Percentiles rank a stretch among this genome's conserved stretches.
phyloP scores from a whole-genome alignment of 2,113 vertebrate genomes.

The Barnardius zonarius region DNA sequence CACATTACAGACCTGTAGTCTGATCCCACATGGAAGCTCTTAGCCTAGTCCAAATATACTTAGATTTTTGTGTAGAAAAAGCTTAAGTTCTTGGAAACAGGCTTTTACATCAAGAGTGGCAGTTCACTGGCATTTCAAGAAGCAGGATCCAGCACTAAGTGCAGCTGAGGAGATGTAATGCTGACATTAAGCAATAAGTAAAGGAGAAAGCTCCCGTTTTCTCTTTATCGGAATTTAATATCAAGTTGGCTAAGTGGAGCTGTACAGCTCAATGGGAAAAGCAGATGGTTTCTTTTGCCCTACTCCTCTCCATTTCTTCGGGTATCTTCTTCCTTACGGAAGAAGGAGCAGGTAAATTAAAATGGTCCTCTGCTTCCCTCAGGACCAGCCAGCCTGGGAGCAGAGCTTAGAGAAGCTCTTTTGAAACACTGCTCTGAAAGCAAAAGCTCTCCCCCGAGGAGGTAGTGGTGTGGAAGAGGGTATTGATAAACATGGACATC shows the following conservation, averaged over 20 bases:
- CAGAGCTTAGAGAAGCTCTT: neutral
- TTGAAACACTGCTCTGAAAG: neutral
- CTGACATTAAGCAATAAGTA: neutral
- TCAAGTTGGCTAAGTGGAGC: neutral
- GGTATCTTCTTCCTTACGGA: neutral
- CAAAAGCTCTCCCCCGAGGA: neutral
- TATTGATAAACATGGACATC: neutral
- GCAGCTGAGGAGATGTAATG: neutral
- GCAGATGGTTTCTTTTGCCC: neutral
- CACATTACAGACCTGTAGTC: neutral
- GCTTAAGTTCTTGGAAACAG: neutral
- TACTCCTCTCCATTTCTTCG: neutral
- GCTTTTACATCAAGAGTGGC: neutral
- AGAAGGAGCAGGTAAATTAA: neutral
- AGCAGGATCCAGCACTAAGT: neutral
- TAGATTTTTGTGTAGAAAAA: neutral
- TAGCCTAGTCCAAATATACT: neutral
- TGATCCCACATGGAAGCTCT: conserved; percentile 7
- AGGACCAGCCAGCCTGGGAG: neutral
- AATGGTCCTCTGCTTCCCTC: neutral
- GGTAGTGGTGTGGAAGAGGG: neutral
- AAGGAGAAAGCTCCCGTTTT: neutral
- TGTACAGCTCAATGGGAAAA: neutral
- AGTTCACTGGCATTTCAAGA: neutral
- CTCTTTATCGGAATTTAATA: neutral